Base-by-base conservation (phyloP, 2,113 vertebrate species). In the Chlamydotis undulata region DNA sequence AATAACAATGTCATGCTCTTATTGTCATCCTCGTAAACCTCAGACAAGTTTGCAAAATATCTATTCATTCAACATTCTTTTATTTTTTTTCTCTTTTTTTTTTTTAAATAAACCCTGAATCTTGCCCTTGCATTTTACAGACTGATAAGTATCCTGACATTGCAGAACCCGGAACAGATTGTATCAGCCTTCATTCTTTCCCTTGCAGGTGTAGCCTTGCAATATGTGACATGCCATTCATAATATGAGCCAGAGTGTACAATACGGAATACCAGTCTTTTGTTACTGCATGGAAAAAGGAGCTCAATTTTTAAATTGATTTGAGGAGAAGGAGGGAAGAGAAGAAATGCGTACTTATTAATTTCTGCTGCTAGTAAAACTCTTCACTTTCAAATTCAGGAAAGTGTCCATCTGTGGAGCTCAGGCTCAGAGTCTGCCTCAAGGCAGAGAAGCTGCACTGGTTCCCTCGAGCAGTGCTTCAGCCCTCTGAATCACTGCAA, bases 191-290 rank as follows among this genome's bases (percentile, higher is more conserved):
- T 90, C 76, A 73, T 84, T 95, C 81, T 74, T 92, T 76, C 65
- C n/a, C 37, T 88, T 73, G 59, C 50, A 91, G 89, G 87, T 74
- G 75, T 88, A 94, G 90, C 96, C 94, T 96, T 96, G 92, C 94
- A 83, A 25, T 75, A 50, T 52, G 60, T 96, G 94, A 95, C 94
- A 81, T 29, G 65, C 53, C 83, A 89, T 97, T 93, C 94, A 92
- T 96, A 94, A 95, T 43, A 55, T 3, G 12, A 95, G 47, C 22
- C 1, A 56, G 56, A 81, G 31, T 26, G 71, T 65, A 65, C 77
- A 89, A 64, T 64, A 68, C 19, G 29, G 78, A 90, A 63, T 50
- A 71, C 47, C 52, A 56, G 49, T 23, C 67, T 11, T 92, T 89
- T 94, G 52, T 78, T 55, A 68, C 60, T 55, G 64, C 56, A 13